A percentile compares a stretch with the other conserved stretches of the same genome.
phyloP scores from a whole-genome alignment of 2,113 vertebrate species.

The Microcebus jonahi region DNA sequence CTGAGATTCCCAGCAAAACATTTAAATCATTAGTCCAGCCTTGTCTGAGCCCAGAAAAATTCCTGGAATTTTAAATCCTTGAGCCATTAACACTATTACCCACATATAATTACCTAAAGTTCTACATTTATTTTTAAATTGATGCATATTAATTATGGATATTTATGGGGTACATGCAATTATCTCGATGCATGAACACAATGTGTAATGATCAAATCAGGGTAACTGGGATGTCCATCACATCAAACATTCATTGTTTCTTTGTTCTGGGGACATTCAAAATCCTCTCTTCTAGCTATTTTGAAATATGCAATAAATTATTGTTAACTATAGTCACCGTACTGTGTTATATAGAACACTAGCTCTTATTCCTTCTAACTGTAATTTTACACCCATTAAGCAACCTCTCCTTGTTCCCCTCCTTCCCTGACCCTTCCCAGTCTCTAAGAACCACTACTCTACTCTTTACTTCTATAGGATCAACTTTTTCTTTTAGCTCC shows the following conservation, averaged over 20 bases:
- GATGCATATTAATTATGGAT: not conserved
- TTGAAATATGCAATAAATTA: not conserved
- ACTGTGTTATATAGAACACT: not conserved
- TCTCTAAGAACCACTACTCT: not conserved
- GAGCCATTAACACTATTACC: not conserved
- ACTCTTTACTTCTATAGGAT: not conserved
- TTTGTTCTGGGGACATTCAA: not conserved
- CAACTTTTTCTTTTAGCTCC: not conserved
- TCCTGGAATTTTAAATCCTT: not conserved
- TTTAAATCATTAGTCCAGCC: not conserved
- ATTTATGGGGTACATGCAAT: not conserved
- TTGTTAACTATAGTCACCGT: not conserved
- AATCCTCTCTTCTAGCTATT: not conserved
- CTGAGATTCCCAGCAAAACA: not conserved
- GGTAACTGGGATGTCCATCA: not conserved
- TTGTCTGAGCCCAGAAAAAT: not conserved
- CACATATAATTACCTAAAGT: not conserved
- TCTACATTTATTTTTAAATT: not conserved
- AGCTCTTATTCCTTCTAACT: not conserved
- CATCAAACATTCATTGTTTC: not conserved
- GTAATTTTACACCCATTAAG: not conserved
- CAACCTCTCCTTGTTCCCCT: not conserved
- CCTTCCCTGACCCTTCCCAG: not conserved
- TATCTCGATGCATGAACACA: not conserved
- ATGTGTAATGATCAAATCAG: not conserved